A percentile compares a stretch with the other conserved stretches of the same genome.
Evolutionary conservation across 2,113 vertebrate species (phyloP).

Genomic region (Athene cunicularia): DNA sequence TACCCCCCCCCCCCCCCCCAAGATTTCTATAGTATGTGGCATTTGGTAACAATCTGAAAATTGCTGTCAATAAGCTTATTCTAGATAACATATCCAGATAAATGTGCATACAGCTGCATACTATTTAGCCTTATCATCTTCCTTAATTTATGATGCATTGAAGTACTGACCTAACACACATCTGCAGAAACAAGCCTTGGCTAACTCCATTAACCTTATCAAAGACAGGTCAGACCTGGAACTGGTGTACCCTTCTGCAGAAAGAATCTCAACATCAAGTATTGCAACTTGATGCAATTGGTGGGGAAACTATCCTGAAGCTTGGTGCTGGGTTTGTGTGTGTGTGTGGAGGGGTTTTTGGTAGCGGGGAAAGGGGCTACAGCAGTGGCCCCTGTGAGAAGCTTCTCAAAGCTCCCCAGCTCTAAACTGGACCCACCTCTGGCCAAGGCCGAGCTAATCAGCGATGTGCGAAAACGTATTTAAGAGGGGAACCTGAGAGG

Average conservation of each 20-base stretch:
- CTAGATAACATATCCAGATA: neutral
- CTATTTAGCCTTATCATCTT: neutral
- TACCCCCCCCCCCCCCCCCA: rapidly evolving
- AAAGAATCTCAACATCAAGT: neutral
- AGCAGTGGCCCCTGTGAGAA: too few relatives aligned
- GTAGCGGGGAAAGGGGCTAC: too few relatives aligned
- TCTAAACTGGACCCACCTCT: too few relatives aligned
- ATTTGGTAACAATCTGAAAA: neutral
- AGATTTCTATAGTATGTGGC: neutral
- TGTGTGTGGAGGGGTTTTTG: too few relatives aligned
- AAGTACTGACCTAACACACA: neutral
- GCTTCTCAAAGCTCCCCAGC: too few relatives aligned
- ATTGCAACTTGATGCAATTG: neutral
- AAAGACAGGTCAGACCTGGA: neutral
- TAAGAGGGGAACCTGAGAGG: too few relatives aligned
- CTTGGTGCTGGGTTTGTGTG: neutral
- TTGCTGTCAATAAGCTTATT: neutral
- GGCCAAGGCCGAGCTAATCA: too few relatives aligned
- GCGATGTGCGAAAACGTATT: too few relatives aligned
- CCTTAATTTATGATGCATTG: neutral
- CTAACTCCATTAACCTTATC: neutral
- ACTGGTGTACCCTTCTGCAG: neutral
- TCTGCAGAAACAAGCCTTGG: neutral
- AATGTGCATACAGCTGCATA: neutral
- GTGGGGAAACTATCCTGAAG: neutral